Evolutionary conservation across 2,797 vertebrate species (phyloP).

Genomic region (Euthynnus affinis): DNA sequence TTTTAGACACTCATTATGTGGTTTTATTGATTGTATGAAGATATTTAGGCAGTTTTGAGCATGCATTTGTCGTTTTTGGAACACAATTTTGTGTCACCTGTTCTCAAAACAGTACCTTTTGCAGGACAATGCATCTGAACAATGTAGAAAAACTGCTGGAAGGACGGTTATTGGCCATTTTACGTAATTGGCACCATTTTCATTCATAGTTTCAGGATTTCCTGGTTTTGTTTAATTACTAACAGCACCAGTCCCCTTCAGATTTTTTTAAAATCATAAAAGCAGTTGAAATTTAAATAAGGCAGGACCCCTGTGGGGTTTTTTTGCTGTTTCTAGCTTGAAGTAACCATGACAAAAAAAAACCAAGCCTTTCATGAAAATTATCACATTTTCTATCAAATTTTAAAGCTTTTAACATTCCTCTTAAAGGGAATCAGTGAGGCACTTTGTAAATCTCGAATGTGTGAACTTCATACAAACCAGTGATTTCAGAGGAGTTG

Average conservation of each 20-base stretch:
- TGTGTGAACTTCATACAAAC: constrained; percentile 13
- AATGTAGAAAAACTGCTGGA: constrained; percentile 5
- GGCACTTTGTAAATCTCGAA: constrained; percentile 22
- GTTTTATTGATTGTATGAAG: constrained; percentile 12
- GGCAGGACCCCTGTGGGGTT: background rate
- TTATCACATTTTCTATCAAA: constrained; percentile 17
- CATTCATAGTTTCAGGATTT: background rate
- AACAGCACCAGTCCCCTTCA: background rate
- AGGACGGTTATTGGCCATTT: constrained; percentile 21
- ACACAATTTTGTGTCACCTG: background rate
- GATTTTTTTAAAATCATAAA: constrained; percentile 10
- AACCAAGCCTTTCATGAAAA: background rate
- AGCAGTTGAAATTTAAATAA: constrained; percentile 10
- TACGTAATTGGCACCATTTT: constrained; percentile 32
- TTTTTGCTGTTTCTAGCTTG: constrained; percentile 7
- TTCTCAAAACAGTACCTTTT: background rate
- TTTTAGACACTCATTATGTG: background rate
- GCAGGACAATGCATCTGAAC: constrained; percentile 25
- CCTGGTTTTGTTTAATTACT: constrained; percentile 4
- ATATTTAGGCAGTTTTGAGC: background rate
- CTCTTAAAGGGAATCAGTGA: constrained; percentile 36
- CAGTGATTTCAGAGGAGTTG: constrained; percentile 17
- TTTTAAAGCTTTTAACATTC: constrained; percentile 18
- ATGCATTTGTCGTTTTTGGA: constrained; percentile 6
- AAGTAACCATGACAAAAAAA: constrained; percentile 8